Percentiles rank a stretch among this genome's conserved stretches.
These are phyloP conservation scores for Zaprionus inermis DNA, from an alignment of 1,140 invertebrate genomes.

Conservation along the genomic window DNA sequence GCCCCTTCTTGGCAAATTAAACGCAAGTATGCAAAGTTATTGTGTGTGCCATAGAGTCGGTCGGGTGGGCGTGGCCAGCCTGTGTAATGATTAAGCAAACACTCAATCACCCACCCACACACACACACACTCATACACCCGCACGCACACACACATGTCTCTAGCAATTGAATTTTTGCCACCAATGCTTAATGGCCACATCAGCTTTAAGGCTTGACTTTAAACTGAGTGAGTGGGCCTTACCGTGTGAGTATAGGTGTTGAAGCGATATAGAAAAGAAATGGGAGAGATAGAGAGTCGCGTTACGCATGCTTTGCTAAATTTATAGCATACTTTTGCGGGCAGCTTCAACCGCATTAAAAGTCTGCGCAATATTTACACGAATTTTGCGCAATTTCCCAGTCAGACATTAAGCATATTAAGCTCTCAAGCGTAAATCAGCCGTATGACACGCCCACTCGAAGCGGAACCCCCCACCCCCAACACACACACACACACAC, in stretches of 20 bases:
- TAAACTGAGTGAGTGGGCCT: slow-evolving; percentile 10
- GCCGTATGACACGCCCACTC: slow-evolving; percentile 14
- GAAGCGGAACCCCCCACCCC: background rate
- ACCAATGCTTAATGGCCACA: slow-evolving; percentile 30
- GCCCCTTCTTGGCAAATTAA: slow-evolving; percentile 63
- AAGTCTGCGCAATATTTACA: slow-evolving; percentile 54
- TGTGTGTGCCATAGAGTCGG: slow-evolving; percentile 36
- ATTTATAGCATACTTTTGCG: slow-evolving; percentile 50
- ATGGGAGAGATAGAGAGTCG: background rate
- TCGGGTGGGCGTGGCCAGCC: slow-evolving; percentile 29
- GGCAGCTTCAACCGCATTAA: slow-evolving; percentile 28
- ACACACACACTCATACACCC: slow-evolving; percentile 1
- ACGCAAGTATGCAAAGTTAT: slow-evolving; percentile 80
- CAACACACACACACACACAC: too few relatives aligned
- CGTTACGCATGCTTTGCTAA: slow-evolving; percentile 13
- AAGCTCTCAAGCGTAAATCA: slow-evolving; percentile 48
- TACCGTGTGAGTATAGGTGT: too few relatives aligned
- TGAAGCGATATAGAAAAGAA: background rate
- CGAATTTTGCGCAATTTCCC: slow-evolving; percentile 39
- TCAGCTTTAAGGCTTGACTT: slow-evolving; percentile 20
- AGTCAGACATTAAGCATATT: slow-evolving; percentile 58
- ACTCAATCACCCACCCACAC: slow-evolving; percentile 28
- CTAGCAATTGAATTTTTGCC: slow-evolving; percentile 57
- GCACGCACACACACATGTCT: slow-evolving; percentile 25
- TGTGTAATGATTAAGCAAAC: slow-evolving; percentile 68